Evolutionary conservation across 2,888 invertebrate species (phyloP), one percentile per base, ranked within the genome.

Genomic region (Caenorhabditis macrosperma): DNA sequence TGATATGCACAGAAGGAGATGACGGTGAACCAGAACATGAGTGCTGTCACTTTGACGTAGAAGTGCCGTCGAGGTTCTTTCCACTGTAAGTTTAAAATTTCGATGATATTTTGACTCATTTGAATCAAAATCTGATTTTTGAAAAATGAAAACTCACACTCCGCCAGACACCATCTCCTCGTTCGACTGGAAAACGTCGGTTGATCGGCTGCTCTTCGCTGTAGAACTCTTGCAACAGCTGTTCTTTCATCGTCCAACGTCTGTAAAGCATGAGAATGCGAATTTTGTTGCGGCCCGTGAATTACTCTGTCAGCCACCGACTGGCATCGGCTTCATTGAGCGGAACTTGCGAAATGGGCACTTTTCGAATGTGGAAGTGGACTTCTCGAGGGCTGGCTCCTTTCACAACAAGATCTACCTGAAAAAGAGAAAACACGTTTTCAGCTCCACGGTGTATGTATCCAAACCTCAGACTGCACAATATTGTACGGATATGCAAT

Each of bases 401-500:
- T 59, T 85, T 86, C 20, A 92, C 91, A 7, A 94, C 88, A 55
- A 95, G 91, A 87, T 94, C 94, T 24, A 93, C 50, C 71, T 77
- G 52, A 1, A 77, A 35, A 41, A 41, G 41, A 41, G 41, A 52
- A 38, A 6, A 35, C 26, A 17, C 41, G 30, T 28, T 52, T 52
- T n/a, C n/a, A n/a, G n/a, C n/a, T n/a, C n/a, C n/a, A n/a, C n/a
- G n/a, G n/a, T n/a, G n/a, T n/a, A n/a, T n/a, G n/a, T n/a, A n/a
- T n/a, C n/a, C 54, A 30, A 20, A 83, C 90, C 91, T 96, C 95
- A 24, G 93, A 94, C 91, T 95, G 94, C 0, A 95, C 94, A 35
- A 94, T 91, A 15, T 93, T 93, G 82, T 93, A 93, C 5, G 95
- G 95, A 91, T 95, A 96, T 0, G 94, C 94, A n/a, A 96, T 93